Evolutionary conservation across 1,140 invertebrate genomes (phyloP), one percentile per base, ranked within the genome.

Genomic region (Heliconius nattereri): DNA sequence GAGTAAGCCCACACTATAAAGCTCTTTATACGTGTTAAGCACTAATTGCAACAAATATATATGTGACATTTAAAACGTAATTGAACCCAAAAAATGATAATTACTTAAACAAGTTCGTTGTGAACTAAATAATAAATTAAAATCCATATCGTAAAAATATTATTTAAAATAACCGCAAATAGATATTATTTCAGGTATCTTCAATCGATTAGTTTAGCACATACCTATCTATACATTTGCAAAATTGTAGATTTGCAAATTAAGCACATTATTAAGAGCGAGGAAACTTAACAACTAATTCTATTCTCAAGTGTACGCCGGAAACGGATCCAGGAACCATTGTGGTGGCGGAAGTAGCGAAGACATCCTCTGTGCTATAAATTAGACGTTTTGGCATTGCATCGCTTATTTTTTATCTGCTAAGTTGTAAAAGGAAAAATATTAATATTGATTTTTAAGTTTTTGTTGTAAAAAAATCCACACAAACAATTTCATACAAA

Each of bases 301-400:
- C 84, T 71, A 81, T 77, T 84, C 82, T 86, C 86, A 90, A 92
- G 90, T 90, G 84, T 86, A 78, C 84, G 80, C 71, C 84, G 90
- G 90, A 92, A 91, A 85, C 87, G 87, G 88, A 88, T 86, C 84
- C 80, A 81, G 76, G 81, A 87, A 84, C 88, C 83, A 90, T 91
- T 90, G 87, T 90, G 89, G 89, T 84, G 84, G 78, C 85, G 87
- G 85, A 90, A 81, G 78, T 84, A 84, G 87, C 80, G 85, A 92
- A 92, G 90, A 92, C 86, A 90, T 92, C 90, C 90, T 85, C 72
- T 78, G 57, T n/a, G 79, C 80, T 66, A 82, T 83, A 80, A 78
- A 79, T 81, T 80, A 79, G 57, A 37, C 54, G 60, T 81, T 79
- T 79, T 78, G 16, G 73, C 54, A 2, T 60, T 26, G 77, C 75